Evolutionary conservation across 2,797 vertebrate genomes (phyloP), one percentile per base, ranked within the genome.

Genomic region (Sylvilagus floridanus): DNA sequence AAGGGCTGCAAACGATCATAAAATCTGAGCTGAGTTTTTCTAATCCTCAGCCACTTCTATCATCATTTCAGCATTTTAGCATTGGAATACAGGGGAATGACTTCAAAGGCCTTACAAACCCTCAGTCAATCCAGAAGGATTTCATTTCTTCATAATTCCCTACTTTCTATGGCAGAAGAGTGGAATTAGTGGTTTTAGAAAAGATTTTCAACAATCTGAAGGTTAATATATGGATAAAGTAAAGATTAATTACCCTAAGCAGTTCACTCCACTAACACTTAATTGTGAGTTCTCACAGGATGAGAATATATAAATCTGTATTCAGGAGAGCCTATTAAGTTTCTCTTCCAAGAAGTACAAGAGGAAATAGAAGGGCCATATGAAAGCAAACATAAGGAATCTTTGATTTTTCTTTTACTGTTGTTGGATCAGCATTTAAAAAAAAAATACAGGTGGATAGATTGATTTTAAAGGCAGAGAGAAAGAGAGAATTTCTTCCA

Each of bases 171-270:
- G 35, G 16, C 8, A 24, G 32, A 63, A 90, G 92, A 63, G 50
- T 90, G 5, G 2, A 79, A 79, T 92, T 17, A 30, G 7, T 76
- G 65, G 1, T 93, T 95, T 92, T 78, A 81, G 60, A 52, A 92
- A 91, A 84, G 2, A 77, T 84, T 93, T 90, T n/a, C 19, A 81
- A 78, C 42, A 93, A 92, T 72, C n/a, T 22, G 93, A 77, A 76
- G 13, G 2, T 96, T 94, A 92, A 93, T 30, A 68, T 72, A 28
- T 42, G 84, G 6, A 14, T 87, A 88, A 75, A 66, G 28, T 88
- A 32, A 84, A 93, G 94, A 92, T 75, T 84, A 94, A 16, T 42
- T 83, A 93, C 88, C 12, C 19, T 57, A 76, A 92, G 28, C 30
- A 79, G 19, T 79, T 83, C 35, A 77, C 17, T 82, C 10, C 16